Conservation (phyloP, 2,113 vertebrate species). For the Riparia riparia region DNA sequence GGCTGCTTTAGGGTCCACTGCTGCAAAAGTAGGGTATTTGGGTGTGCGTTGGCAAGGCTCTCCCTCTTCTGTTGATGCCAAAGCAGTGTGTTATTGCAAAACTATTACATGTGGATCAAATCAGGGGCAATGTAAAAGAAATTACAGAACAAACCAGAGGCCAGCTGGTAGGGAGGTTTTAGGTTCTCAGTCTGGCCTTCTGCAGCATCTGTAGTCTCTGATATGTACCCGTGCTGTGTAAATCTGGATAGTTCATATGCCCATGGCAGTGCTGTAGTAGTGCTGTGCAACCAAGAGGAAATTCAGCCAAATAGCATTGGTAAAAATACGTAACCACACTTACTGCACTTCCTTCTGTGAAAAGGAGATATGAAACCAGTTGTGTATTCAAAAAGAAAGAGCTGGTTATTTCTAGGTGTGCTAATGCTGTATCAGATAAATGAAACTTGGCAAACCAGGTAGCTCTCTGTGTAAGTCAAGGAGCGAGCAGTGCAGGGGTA, state of each 20-base stretch:
- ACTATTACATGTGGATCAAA: background rate
- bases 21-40: background rate
- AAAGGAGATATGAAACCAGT: background rate
- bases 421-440: background rate
- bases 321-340: background rate
- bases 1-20: background rate
- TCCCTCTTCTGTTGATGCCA: background rate
- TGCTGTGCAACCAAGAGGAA: background rate
- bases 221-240: background rate
- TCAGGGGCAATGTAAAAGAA: background rate
- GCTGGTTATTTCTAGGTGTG: background rate
- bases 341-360: background rate
- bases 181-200: background rate
- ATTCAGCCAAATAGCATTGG: background rate
- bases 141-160: background rate
- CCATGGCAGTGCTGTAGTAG: background rate
- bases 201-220: accelerated
- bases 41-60: background rate
- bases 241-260: background rate
- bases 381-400: background rate
- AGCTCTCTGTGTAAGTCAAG: background rate
- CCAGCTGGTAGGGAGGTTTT: background rate
- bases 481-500: background rate
- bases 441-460: background rate
- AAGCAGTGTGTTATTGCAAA: background rate